Base-by-base conservation (phyloP, 2,113 vertebrate genomes). In the Takifugu bimaculatus region DNA sequence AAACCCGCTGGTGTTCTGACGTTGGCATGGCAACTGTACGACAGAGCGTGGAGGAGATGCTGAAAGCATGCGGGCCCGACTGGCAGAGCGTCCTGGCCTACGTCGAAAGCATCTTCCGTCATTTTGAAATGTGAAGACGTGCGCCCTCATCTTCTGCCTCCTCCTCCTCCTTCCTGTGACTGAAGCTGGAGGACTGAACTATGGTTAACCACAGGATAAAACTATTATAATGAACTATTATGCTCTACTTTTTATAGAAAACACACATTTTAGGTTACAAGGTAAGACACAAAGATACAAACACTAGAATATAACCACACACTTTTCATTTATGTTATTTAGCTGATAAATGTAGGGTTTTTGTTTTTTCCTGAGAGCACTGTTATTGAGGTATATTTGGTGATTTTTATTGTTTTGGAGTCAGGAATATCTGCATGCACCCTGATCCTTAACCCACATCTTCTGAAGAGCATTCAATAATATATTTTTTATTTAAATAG, bases 21-120 rank as follows among this genome's bases (percentile, higher is more conserved):
- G 7, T 49, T 58, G 57, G 15, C 26, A 5, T 58, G 52, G 20
- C 28, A 0, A 29, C 39, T 66, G 13, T 65, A 49, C 59, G 25
- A 26, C 75, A 92, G 91, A 85, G 85, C 0, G 75, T 69, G 50
- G 90, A 88, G 47, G 87, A 91, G 72, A 89, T 92, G 86, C 85
- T 91, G 61, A 87, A 87, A 60, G 44, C 59, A 0, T 77, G 75
- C 1, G 89, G 90, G 27, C 90, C 91, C 4, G 87, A 92, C 79
- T 92, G 91, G 90, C 90, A 91, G 80, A 86, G 76, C 68, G 91
- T 92, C 10, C 84, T 91, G 60, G 72, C 74, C 39, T 91, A 91
- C 2, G 83, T 92, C n/a, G 88, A 91, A 64, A 88, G 83, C 55
- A 89, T 91, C 65, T 91, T 88, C 65, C 87, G 84, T 20, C 88